phyloP scores from a whole-genome alignment of 2,113 vertebrate genomes.

The Oryzias javanicus region DNA sequence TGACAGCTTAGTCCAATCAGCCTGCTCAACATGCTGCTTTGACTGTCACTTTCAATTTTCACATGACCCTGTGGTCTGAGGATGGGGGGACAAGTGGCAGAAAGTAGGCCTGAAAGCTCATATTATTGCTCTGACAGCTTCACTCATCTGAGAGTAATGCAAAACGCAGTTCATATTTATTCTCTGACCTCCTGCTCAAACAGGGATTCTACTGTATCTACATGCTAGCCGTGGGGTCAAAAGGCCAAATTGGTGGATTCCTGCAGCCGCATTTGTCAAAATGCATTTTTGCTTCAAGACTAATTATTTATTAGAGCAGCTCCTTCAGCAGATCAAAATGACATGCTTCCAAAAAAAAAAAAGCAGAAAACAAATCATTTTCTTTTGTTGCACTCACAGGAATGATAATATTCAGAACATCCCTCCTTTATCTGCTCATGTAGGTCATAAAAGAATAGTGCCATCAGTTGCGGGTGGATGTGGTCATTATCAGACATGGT shows the following conservation, averaged over 20 bases:
- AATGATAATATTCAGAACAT: conserved; percentile 39
- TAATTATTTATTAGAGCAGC: conserved; percentile 11
- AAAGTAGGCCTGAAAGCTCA: conserved; percentile 93
- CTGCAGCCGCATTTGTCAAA: conserved; percentile 22
- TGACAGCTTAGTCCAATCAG: conserved; percentile 81
- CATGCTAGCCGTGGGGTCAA: conserved; percentile 76
- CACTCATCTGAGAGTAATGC: conserved; percentile 99
- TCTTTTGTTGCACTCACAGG: conserved; percentile 2
- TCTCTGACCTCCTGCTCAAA: conserved; percentile 87
- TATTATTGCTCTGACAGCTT: conserved; percentile 99
- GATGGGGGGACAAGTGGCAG: conserved; percentile 93
- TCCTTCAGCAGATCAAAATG: conserved; percentile 1
- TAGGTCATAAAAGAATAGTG: conserved; percentile 59
- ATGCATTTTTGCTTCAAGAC: conserved; percentile 2
- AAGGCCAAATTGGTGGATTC: conserved; percentile 28
- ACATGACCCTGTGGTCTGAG: conserved; percentile 92
- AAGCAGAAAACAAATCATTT: conserved; percentile 12
- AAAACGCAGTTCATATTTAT: conserved; percentile 99
- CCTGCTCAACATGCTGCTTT: conserved; percentile 92
- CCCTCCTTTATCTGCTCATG: conserved; percentile 56
- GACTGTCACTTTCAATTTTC: conserved; percentile 98
- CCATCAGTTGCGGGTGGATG: conserved; percentile 55
- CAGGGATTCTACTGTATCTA: conserved; percentile 82
- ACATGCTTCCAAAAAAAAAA: conserved; percentile 8
- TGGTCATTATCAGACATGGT: conserved; percentile 71